Evolutionary conservation across 2,113 vertebrate genomes (phyloP).

Genomic region (Hipposideros armiger): DNA sequence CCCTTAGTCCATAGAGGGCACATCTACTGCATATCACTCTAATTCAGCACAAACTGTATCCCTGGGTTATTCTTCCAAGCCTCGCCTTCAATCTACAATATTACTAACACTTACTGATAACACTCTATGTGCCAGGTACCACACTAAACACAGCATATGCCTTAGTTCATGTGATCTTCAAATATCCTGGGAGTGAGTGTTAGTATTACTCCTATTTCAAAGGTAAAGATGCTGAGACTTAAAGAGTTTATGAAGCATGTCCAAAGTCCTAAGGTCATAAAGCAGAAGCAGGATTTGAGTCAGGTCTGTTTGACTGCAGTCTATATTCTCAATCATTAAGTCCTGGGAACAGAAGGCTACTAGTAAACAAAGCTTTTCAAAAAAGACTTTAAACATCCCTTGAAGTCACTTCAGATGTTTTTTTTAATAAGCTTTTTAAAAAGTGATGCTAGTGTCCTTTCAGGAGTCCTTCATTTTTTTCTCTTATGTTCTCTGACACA

Average conservation of each 20-base stretch:
- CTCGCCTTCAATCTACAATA: not conserved
- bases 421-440: conserved; percentile 67
- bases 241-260: not conserved
- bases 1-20: not conserved
- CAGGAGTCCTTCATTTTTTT: not conserved
- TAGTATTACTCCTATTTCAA: not conserved
- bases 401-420: conserved; percentile 50
- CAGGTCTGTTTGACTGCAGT: not conserved
- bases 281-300: not conserved
- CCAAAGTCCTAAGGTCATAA: not conserved
- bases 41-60: not conserved
- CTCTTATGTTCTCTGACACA: not conserved
- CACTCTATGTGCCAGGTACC: not conserved
- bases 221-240: not conserved
- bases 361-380: conserved; percentile 58
- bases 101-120: not conserved
- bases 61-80: not conserved
- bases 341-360: not conserved
- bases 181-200: not conserved
- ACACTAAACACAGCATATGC: not conserved
- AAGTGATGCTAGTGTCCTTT: not conserved
- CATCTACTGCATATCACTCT: not conserved
- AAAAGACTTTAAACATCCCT: conserved; percentile 51
- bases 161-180: not conserved
- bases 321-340: not conserved